Conservation (phyloP, 1,140 invertebrate genomes). For the Hypothenemus hampei region DNA sequence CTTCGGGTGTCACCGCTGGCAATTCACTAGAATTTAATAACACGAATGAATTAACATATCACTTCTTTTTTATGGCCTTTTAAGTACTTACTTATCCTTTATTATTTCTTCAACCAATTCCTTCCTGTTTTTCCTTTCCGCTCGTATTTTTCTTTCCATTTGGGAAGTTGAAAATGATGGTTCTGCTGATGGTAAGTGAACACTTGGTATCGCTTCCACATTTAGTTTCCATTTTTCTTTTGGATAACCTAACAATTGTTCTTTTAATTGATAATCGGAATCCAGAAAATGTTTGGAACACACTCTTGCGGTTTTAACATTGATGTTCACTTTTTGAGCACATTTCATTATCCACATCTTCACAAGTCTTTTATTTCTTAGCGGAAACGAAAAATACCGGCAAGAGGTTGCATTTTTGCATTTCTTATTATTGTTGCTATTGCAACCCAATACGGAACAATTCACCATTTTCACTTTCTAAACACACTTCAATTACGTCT, state of each 20-base stretch:
- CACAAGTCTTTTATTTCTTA: background rate
- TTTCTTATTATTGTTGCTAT: conserved; percentile 1
- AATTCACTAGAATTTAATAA: too few species aligned
- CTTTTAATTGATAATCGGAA: conserved; percentile 17
- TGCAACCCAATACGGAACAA: background rate
- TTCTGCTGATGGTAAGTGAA: too few species aligned
- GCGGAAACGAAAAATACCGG: conserved; percentile 5
- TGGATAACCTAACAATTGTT: conserved; percentile 18
- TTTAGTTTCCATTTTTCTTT: conserved; percentile 15
- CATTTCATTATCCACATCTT: background rate
- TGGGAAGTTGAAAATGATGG: too few species aligned
- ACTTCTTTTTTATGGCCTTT: too few species aligned
- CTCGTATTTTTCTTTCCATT: too few species aligned
- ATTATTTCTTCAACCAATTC: too few species aligned
- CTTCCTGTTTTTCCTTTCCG: too few species aligned
- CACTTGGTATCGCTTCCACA: conserved; percentile 13
- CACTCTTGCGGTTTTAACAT: conserved; percentile 18
- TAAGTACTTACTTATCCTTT: too few species aligned
- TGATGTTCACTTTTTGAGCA: conserved; percentile 7
- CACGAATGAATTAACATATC: too few species aligned
- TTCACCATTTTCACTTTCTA: too few species aligned
- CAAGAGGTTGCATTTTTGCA: background rate
- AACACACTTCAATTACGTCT: too few species aligned
- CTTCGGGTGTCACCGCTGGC: too few species aligned
- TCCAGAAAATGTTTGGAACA: conserved; percentile 22